phyloP scores from a whole-genome alignment of 2,888 invertebrate species.

The Lithophane semibrunnea region DNA sequence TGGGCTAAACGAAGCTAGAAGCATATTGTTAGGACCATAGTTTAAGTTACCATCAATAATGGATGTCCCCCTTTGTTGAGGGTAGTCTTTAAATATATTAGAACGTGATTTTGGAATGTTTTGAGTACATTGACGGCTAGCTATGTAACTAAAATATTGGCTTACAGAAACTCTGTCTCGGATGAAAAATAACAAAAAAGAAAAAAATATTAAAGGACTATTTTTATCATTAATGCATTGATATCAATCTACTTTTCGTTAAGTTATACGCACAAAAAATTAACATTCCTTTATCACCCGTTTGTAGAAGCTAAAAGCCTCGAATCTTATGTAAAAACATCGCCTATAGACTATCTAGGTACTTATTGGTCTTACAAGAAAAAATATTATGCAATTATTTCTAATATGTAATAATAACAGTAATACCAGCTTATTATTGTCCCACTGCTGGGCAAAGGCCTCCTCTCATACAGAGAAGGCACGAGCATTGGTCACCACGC shows the following conservation, averaged over 20 bases:
- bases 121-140: slow-evolving; percentile 57
- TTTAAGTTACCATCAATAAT: slow-evolving; percentile 85
- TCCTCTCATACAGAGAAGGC: too few relatives aligned
- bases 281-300: not conserved
- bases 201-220: not conserved
- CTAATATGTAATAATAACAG: too few relatives aligned
- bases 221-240: not conserved
- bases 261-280: not conserved
- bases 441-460: too few relatives aligned
- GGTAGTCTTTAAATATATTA: slow-evolving; percentile 36
- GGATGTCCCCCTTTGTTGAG: slow-evolving; percentile 65
- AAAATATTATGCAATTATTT: too few relatives aligned
- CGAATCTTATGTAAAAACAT: not conserved
- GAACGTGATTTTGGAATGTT: slow-evolving; percentile 23
- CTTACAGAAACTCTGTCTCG: not conserved
- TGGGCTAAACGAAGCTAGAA: slow-evolving; percentile 78
- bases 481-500: too few relatives aligned
- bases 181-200: not conserved
- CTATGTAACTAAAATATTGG: not conserved
- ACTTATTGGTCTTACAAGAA: too few relatives aligned
- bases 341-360: too few relatives aligned
- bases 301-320: not conserved
- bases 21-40: slow-evolving; percentile 87
- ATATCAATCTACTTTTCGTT: not conserved
- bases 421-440: too few relatives aligned